Evolutionary conservation across 2,888 invertebrate genomes (phyloP), one percentile per base, ranked within the genome.

Genomic region (Bombyx huttoni): DNA sequence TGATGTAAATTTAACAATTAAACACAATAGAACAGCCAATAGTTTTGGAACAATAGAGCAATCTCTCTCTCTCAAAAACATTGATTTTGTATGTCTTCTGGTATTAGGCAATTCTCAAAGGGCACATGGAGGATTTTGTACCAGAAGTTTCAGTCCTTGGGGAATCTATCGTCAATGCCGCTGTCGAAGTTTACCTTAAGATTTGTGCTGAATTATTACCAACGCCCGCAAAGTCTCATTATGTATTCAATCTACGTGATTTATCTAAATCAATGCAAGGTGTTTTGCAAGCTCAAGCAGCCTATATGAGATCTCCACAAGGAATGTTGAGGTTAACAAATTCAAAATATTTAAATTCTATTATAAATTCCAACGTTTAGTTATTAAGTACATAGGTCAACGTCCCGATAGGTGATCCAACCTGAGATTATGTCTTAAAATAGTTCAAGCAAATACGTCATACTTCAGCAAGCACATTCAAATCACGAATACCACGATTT

Each of bases 191-290:
- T 2, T 98, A 98, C 71, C 89, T 91, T 58, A 91, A 93, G 64
- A 95, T 97, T 48, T 92, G 94, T 13, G 82, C 90, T 0, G 94
- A 95, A 64, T 90, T 98, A 60, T 80, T 98, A 34, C 98, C 98
- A 0, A 98, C 97, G 0, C 98, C 98, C 0, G 92, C 95, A 34
- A 97, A 97, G 75, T 95, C 95, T 0, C 97, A 98, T 79, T 98
- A 98, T 69, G 92, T 97, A 12, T 98, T 98, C 76, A 98, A 98
- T 79, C 82, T 98, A 62, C 90, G 98, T 49, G 97, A 97, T 84
- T 87, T 97, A 47, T 96, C 97, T 9, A 97, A 97, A 77, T 95
- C 95, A 56, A 90, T 97, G 65, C 97, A 97, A 81, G 97, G 96
- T n/a, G 91, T 96, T 8, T 80, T 96, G 51, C 97, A 97, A 73